phyloP scores from a whole-genome alignment of 2,113 vertebrate species.

The Peromyscus maniculatus region DNA sequence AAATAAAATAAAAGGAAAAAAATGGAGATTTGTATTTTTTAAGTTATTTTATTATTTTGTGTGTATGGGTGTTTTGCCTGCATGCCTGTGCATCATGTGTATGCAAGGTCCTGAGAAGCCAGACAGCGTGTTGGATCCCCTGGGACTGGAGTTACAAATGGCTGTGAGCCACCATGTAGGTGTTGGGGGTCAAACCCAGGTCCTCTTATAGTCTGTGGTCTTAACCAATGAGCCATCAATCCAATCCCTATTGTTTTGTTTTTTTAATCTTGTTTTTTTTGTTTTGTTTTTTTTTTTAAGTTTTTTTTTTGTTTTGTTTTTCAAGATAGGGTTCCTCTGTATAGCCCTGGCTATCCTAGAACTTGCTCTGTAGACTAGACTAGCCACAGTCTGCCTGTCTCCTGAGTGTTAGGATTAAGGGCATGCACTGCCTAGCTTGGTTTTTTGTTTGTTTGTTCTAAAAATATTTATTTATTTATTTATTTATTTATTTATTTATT shows the following conservation, averaged over 20 bases:
- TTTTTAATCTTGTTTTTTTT: background rate
- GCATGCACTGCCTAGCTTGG: background rate
- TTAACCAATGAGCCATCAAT: background rate
- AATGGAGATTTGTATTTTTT: background rate
- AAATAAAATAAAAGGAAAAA: no score
- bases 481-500: no score
- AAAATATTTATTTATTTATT: background rate
- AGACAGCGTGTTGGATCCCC: background rate
- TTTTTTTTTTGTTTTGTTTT: background rate
- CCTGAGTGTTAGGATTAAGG: background rate
- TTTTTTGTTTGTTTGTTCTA: background rate
- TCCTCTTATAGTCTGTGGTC: background rate
- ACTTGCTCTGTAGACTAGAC: background rate
- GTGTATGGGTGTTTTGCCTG: background rate
- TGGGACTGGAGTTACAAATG: background rate
- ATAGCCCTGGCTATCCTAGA: background rate
- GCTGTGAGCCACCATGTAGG: background rate
- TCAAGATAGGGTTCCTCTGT: background rate
- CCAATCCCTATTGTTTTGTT: background rate
- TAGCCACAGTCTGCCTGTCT: background rate
- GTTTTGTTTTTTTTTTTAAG: background rate
- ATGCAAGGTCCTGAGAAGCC: background rate
- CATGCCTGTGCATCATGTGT: background rate
- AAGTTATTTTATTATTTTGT: background rate
- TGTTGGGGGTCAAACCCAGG: background rate